phyloP scores from a whole-genome alignment of 2,797 vertebrate genomes.

The Gymnodraco acuticeps region DNA sequence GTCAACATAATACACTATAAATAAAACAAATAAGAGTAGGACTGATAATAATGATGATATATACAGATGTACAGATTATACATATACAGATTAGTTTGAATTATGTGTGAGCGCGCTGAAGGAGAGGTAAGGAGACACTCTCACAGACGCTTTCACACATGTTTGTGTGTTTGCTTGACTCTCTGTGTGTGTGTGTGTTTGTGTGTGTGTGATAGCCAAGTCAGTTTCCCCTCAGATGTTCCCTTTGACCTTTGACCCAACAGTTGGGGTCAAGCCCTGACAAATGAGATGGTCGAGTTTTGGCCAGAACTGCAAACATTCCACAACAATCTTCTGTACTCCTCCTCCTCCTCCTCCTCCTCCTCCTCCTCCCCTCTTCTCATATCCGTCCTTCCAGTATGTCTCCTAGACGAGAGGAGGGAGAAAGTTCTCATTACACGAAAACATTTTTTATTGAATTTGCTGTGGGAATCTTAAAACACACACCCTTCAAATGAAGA shows the following conservation, averaged over 20 bases:
- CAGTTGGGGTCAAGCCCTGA: constrained; percentile 76
- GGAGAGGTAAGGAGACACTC: constrained; percentile 41
- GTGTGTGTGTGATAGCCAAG: constrained; percentile 48
- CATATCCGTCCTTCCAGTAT: constrained; percentile 41
- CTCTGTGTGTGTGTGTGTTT: constrained; percentile 27
- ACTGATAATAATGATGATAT: constrained; percentile 65
- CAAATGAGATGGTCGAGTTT: constrained; percentile 79
- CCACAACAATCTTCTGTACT: constrained; percentile 78
- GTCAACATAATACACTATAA: constrained; percentile 63
- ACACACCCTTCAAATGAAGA: constrained; percentile 55
- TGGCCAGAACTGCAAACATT: constrained; percentile 80
- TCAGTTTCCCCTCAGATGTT: constrained; percentile 73
- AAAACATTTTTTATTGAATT: constrained; percentile 60
- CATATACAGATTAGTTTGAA: constrained; percentile 40
- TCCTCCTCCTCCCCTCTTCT: constrained; percentile 58
- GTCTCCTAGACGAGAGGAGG: constrained; percentile 42
- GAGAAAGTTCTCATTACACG: constrained; percentile 60
- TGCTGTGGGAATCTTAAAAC: constrained; percentile 40
- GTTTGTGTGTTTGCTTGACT: constrained; percentile 63
- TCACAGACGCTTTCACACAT: constrained; percentile 45
- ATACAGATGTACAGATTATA: constrained; percentile 57
- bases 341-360: constrained; percentile 48
- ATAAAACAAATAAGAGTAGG: constrained; percentile 59
- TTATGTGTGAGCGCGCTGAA: constrained; percentile 49
- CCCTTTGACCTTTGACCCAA: constrained; percentile 73